Conservation (phyloP, 2,113 vertebrate genomes). For the Tauraco erythrolophus region DNA sequence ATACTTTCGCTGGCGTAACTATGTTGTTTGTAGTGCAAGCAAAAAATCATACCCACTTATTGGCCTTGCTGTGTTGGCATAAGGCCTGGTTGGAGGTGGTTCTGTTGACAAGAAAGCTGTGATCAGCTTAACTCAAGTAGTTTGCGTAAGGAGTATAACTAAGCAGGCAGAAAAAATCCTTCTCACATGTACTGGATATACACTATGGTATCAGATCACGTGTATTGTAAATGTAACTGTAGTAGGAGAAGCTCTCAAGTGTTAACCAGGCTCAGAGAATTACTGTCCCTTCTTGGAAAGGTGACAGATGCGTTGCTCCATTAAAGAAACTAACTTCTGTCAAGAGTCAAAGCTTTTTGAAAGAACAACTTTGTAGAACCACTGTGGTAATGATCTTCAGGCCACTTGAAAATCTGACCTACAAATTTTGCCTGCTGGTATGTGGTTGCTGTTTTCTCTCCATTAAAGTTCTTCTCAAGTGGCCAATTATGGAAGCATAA, state of each 20-base stretch:
- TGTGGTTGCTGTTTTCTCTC: not conserved
- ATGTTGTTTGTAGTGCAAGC: not conserved
- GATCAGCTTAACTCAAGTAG: not conserved
- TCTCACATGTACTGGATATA: not conserved
- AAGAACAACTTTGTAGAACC: not conserved
- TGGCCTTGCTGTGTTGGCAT: not conserved
- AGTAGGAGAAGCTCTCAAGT: not conserved
- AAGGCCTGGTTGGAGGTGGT: not conserved
- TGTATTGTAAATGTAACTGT: not conserved
- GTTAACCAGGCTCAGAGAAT: not conserved
- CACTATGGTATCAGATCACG: not conserved
- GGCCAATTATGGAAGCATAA: not conserved
- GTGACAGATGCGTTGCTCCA: not conserved
- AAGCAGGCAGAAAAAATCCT: not conserved
- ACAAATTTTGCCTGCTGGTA: not conserved
- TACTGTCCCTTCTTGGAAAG: not conserved
- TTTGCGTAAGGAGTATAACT: not conserved
- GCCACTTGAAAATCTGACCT: not conserved
- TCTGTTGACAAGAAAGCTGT: not conserved
- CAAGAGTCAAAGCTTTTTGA: not conserved
- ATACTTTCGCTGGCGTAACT: not conserved
- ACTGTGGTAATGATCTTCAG: not conserved
- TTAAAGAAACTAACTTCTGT: not conserved
- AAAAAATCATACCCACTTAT: not conserved
- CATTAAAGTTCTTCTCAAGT: not conserved